A percentile compares a stretch with the other conserved stretches of the same genome.
phyloP scores from a whole-genome alignment of 2,113 vertebrate genomes.

The Pagrus major region DNA sequence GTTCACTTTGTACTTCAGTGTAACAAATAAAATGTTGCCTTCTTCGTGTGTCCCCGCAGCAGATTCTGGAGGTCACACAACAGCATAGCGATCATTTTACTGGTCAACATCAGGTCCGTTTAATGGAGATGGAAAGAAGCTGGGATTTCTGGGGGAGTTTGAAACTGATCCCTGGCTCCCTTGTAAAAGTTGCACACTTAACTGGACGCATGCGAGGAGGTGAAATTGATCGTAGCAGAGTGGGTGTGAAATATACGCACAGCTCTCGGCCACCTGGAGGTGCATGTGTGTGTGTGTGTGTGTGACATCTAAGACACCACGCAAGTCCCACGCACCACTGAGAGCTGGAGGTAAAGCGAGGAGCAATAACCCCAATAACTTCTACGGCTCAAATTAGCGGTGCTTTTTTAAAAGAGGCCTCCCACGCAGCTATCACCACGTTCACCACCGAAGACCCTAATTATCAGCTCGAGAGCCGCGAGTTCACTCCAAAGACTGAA shows the following conservation, averaged over 20 bases:
- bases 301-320: conserved; percentile 46
- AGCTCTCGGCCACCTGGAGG: conserved; percentile 65
- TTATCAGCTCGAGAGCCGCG: conserved; percentile 47
- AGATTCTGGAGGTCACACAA: conserved; percentile 44
- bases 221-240: conserved; percentile 74
- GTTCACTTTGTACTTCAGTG: background rate
- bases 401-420: conserved; percentile 61
- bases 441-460: conserved; percentile 41
- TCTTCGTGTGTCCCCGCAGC: background rate
- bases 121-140: conserved; percentile 57
- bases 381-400: conserved; percentile 66
- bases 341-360: conserved; percentile 51
- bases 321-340: conserved; percentile 33
- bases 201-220: conserved; percentile 68
- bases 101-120: conserved; percentile 61
- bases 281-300: conserved; percentile 7
- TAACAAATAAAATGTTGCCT: background rate
- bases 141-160: conserved; percentile 67
- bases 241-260: conserved; percentile 71
- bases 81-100: conserved; percentile 63
- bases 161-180: conserved; percentile 69
- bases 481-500: conserved; percentile 35
- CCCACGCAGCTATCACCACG: conserved; percentile 62
- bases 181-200: conserved; percentile 78
- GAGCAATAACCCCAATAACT: conserved; percentile 69